Evolutionary conservation across 2,113 vertebrate genomes (phyloP), one percentile per base, ranked within the genome.

Genomic region (Galeopterus variegatus): DNA sequence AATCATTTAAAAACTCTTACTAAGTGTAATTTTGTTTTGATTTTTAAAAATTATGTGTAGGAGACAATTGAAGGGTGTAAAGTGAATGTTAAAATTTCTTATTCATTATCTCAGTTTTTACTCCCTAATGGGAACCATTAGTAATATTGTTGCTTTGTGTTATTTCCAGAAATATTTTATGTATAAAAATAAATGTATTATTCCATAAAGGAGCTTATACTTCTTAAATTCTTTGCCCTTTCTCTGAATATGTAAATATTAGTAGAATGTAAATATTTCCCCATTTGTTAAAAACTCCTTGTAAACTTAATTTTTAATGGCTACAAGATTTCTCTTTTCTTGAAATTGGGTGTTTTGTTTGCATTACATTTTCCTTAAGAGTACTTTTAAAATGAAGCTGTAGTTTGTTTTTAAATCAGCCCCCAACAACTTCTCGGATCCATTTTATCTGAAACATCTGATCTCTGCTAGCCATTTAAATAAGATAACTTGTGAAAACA

Each of bases 1-100:
- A 2, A 23, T 85, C n/a, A 76, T 77, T 86, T 89, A 24, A 96
- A 69, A 73, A 87, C 19, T 82, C 21, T 69, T 67, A 28, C 8
- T 90, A 90, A 94, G 65, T 92, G 48, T 65, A 77, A 88, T 77
- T 92, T 85, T 88, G 33, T 73, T 86, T 77, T 76, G 52, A 92
- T 81, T 94, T 89, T 26, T 4, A 76, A 86, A 81, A 90, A 82
- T 86, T 73, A 50, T 60, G 12, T 67, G 18, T 5, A 36, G 67
- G 67, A 90, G 81, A 76, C 45, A 56, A 13, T n/a, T n/a, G 6
- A 54, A 73, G 36, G 41, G 0, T 84, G 0, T 92, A 92, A 77
- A 89, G 18, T 69, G 12, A 81, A 45, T 81, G 73, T 50, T 88
- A 90, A 76, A 64, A 50, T 93, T 82, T 81, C 58, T 94, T 80